Conservation (phyloP, 2,113 vertebrate genomes). For the Psophia crepitans region DNA sequence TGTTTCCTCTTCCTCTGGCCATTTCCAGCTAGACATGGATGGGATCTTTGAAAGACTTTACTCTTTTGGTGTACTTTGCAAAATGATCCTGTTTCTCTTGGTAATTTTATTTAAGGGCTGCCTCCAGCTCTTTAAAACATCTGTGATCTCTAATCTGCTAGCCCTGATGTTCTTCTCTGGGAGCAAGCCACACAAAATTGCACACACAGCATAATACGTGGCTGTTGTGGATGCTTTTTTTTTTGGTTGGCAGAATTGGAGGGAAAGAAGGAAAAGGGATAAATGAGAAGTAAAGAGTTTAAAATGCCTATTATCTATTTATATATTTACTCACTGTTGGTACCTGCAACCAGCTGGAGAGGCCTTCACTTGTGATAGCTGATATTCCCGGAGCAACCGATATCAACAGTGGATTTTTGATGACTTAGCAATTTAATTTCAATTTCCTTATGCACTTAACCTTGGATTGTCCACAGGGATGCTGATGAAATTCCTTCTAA, state of each 20-base stretch:
- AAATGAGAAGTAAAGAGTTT: background rate
- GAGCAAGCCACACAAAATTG: background rate
- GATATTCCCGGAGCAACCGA: background rate
- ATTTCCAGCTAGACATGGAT: background rate
- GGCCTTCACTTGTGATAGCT: background rate
- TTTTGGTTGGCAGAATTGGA: background rate
- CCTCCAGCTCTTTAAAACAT: background rate
- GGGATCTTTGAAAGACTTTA: background rate
- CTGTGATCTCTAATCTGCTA: background rate
- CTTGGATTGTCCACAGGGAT: background rate
- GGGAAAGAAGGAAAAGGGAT: background rate
- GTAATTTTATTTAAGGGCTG: background rate
- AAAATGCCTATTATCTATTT: background rate
- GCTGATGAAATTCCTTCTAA: background rate
- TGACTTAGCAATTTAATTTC: background rate
- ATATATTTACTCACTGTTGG: background rate
- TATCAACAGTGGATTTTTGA: background rate
- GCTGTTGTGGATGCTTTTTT: background rate
- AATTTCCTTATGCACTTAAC: background rate
- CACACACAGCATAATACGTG: accelerated
- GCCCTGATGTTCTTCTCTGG: background rate
- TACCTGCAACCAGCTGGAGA: background rate
- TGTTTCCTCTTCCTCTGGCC: background rate
- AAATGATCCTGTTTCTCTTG: background rate
- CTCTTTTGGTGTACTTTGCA: background rate